Evolutionary conservation across 2,888 invertebrate species (phyloP), one percentile per base, ranked within the genome.

Genomic region (Cephus nigrinus): DNA sequence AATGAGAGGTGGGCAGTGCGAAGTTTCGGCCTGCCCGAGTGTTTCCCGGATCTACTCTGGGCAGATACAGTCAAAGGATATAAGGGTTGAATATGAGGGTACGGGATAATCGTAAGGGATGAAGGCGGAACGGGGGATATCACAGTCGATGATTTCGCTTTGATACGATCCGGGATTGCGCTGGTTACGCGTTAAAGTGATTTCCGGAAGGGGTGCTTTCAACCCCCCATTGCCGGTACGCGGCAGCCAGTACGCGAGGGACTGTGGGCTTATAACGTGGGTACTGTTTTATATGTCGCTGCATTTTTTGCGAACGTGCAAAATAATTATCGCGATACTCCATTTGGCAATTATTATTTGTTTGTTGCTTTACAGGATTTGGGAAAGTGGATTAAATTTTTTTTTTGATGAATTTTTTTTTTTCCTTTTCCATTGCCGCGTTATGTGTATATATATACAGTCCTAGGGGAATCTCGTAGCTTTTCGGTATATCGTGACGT

Each of bases 61-160:
- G 23, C 33, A 11, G 23, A 30, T 15, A 35, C 11, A 36, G 33
- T 34, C 30, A 74, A 33, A 36, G 31, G 35, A 35, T 30, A 32
- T 33, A 33, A n/a, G 74, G 74, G 74, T 74, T 12, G 33, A 33
- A 5, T 5, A 1, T n/a, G 11, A 33, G 74, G 71, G 33, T 69
- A 69, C 11, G 32, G 69, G 69, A 71, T 71, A 71, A 33, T 32
- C 71, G 71, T 33, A 23, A 71, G 32, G 32, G 71, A 32, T 23
- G 33, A 33, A 15, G 71, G 31, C 5, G 32, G 75, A 75, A 5
- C 40, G 4, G 69, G 35, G 69, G 9, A 36, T 35, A 73, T 34
- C 36, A 76, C 30, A 76, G 71, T 71, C 32, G 71, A 55, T 76
- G 68, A 76, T 73, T 33, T 55, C 55, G 73, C 76, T 76, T 76